Evolutionary conservation across 2,888 invertebrate genomes (phyloP), one percentile per base, ranked within the genome.

Genomic region (Scaptomyza cyrtandrae): DNA sequence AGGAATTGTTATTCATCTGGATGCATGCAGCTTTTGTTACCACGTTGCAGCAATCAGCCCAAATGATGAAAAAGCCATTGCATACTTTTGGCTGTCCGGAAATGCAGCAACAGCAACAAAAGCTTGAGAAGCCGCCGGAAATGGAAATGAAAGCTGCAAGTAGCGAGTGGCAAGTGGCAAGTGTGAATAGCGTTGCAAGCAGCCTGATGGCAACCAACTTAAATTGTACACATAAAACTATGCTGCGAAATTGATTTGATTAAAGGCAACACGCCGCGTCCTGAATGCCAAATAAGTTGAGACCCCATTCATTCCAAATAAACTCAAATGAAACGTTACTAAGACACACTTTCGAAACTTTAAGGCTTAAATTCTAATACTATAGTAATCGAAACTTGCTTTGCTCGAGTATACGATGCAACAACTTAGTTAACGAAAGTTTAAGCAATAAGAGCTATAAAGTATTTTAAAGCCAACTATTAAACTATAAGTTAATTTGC

Each of bases 161-260:
- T 64, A 63, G 70, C 57, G 68, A 71, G 19, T 39, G 31, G 69
- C 45, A 70, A 58, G 9, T 16, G 50, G 63, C 50, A 64, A 60
- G 35, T 55, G 39, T 37, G 59, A 39, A 41, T 19, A 39, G 44
- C 50, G 35, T 62, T 49, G 63, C 60, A 27, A 24, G 45, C 39
- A 58, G 49, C 58, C 58, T 33, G 65, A 37, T 13, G 35, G 66
- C 81, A 78, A 60, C 67, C 80, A 87, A 84, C 82, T 86, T 80
- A 85, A 86, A 87, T 80, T 85, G 86, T 86, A 78, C 76, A 71
- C 86, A 87, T 86, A 86, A 86, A 86, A 86, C 88, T 87, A 86
- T 87, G 85, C 81, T 73, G 65, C 73, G 78, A 86, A 87, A 86
- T 86, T 86, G 86, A 86, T 87, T 86, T 86, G 86, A 86, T 86